A percentile compares a stretch with the other conserved stretches of the same genome.
phyloP scores from a whole-genome alignment of 2,113 vertebrate genomes.

The Numenius arquata region DNA sequence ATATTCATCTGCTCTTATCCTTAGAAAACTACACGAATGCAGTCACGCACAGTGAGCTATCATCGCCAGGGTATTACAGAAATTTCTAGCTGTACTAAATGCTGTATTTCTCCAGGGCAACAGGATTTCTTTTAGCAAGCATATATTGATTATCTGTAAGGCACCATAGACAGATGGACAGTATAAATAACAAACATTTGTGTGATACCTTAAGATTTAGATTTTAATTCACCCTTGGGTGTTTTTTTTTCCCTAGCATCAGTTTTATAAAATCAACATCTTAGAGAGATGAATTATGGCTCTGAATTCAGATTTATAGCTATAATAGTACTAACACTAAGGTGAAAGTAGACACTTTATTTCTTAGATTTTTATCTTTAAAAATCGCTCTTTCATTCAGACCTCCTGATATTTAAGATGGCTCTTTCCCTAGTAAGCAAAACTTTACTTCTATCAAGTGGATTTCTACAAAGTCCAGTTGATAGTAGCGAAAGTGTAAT shows the following conservation, averaged over 20 bases:
- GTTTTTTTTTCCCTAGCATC: neutral
- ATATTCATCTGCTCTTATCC: neutral
- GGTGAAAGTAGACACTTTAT: neutral
- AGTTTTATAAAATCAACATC: neutral
- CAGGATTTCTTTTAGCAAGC: neutral
- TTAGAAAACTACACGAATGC: neutral
- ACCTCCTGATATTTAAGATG: neutral
- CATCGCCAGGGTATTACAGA: neutral
- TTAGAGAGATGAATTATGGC: neutral
- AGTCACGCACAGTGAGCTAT: neutral
- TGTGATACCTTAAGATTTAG: neutral
- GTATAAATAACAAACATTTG: neutral
- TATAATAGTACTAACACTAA: neutral
- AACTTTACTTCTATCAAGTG: neutral
- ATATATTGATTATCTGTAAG: conserved; percentile 25
- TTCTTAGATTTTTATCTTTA: neutral
- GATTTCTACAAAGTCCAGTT: neutral
- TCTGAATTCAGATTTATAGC: neutral
- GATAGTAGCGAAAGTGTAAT: neutral
- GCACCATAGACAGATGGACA: neutral
- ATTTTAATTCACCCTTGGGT: neutral
- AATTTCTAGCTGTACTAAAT: neutral
- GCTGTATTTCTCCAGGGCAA: neutral
- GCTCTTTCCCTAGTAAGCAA: neutral
- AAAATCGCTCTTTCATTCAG: neutral